Evolutionary conservation across 2,888 invertebrate genomes (phyloP).

Genomic region (Xanthorhoe spadicearia): DNA sequence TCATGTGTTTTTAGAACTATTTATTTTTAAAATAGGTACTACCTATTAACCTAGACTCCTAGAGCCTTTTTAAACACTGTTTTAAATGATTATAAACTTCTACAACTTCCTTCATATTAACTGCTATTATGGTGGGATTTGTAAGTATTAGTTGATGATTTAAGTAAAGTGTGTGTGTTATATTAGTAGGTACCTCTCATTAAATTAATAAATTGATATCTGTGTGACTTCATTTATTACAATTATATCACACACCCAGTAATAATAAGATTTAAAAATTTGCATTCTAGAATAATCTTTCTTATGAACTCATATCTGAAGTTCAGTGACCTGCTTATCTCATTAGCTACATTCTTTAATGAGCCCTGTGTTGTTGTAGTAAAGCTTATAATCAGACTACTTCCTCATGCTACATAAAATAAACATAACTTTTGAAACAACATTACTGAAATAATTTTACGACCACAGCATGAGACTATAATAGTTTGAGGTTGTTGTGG

Average conservation of each 20-base stretch:
- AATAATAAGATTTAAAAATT: constrained; percentile 34
- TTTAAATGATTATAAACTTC: too few relatives aligned
- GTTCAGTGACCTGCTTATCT: constrained; percentile 51
- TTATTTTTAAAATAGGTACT: too few relatives aligned
- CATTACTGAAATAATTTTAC: neutral
- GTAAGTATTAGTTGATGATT: too few relatives aligned
- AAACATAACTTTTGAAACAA: neutral
- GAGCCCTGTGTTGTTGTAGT: constrained; percentile 23
- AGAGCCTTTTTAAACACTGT: too few relatives aligned
- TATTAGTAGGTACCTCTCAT: neutral
- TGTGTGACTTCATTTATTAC: constrained; percentile 8
- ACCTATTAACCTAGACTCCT: too few relatives aligned
- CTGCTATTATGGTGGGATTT: too few relatives aligned
- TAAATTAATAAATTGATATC: neutral
- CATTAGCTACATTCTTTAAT: constrained; percentile 24
- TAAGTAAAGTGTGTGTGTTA: too few relatives aligned
- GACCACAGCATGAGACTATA: neutral
- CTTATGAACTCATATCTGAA: constrained; percentile 41
- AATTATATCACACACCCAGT: constrained; percentile 16
- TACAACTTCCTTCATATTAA: too few relatives aligned
- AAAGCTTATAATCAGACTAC: constrained; percentile 19
- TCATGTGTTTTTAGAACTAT: too few relatives aligned
- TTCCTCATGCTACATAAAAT: constrained; percentile 14
- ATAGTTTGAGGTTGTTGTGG: too few relatives aligned
- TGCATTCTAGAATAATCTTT: constrained; percentile 42